Base-by-base conservation (phyloP, 2,797 vertebrate species). In the Tenualosa thibaudeaui region DNA sequence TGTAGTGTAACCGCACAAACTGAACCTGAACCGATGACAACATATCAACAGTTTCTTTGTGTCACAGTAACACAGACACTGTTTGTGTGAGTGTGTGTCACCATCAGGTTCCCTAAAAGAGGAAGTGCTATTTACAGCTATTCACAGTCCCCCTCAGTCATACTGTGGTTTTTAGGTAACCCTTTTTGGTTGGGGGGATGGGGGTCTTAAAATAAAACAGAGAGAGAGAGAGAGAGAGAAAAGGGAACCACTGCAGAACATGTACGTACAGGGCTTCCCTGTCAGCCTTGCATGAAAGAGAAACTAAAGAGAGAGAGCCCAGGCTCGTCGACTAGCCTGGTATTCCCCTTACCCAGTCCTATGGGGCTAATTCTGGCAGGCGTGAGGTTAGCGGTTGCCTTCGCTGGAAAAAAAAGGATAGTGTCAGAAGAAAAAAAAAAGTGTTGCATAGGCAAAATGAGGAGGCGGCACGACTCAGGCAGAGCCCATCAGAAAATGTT, bases 281-380 rank as follows among this genome's bases (percentile, higher is more conserved):
- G 85, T 51, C 87, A 43, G 84, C 86, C 82, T 82, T 87, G 81
- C 51, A 9, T 84, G 85, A 89, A 87, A 81, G 60, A 71, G 81
- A 78, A 78, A 78, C 71, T 78, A 19, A 65, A 75, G 9, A 62
- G 50, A 56, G 84, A 51, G 78, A 85, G 58, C 86, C 60, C 81
- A 22, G 84, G 58, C 58, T 85, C 81, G 51, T 10, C 65, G 78
- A 86, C 37, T 49, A 84, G 56, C 82, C 81, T 89, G 88, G 90
- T 89, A 88, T 89, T 90, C 86, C 90, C 88, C 89, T 87, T 22
- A 65, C 85, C 5, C 50, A 85, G 65, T 82, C 81, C 84, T 85
- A 87, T 62, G 85, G 50, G 86, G 85, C 83, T 88, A 84, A 89
- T 86, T 88, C 84, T 86, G 60, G 86, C 88, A 82, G 40, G 50